Percentiles rank a stretch among this genome's conserved stretches.
These are phyloP conservation scores for Xanthorhoe spadicearia DNA, from an alignment of 2,888 invertebrate species.

Conservation along the genomic window DNA sequence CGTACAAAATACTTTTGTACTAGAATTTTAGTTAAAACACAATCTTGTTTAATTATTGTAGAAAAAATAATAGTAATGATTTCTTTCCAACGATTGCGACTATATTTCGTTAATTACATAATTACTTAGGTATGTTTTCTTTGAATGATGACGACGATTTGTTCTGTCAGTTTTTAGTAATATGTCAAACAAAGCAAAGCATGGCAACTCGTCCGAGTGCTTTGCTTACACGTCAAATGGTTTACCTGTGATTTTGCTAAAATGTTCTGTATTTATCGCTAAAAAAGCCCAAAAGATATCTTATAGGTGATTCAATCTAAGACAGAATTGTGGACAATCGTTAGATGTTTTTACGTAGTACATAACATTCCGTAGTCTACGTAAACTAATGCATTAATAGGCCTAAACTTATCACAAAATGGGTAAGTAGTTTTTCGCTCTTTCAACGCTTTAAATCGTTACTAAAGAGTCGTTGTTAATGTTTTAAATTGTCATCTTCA, in stretches of 20 bases:
- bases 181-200: background rate
- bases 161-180: too few relatives aligned
- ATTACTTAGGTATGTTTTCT: too few relatives aligned
- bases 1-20: too few relatives aligned
- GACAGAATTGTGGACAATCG: slow-evolving; percentile 43
- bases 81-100: too few relatives aligned
- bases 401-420: slow-evolving; percentile 72
- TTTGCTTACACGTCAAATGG: slow-evolving; percentile 74
- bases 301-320: slow-evolving; percentile 48
- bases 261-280: slow-evolving; percentile 62
- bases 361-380: slow-evolving; percentile 63
- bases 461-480: slow-evolving; percentile 35
- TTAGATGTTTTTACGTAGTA: slow-evolving; percentile 53
- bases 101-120: too few relatives aligned
- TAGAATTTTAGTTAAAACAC: too few relatives aligned
- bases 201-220: slow-evolving; percentile 2
- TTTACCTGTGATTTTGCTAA: slow-evolving; percentile 55
- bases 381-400: slow-evolving; percentile 73
- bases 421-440: slow-evolving; percentile 66
- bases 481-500: slow-evolving; percentile 57
- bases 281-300: slow-evolving; percentile 44
- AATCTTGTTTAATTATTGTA: background rate
- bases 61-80: too few relatives aligned
- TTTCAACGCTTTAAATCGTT: slow-evolving; percentile 48
- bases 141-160: too few relatives aligned